Conservation (phyloP, 2,888 invertebrate genomes). For the Apodemia zela region DNA sequence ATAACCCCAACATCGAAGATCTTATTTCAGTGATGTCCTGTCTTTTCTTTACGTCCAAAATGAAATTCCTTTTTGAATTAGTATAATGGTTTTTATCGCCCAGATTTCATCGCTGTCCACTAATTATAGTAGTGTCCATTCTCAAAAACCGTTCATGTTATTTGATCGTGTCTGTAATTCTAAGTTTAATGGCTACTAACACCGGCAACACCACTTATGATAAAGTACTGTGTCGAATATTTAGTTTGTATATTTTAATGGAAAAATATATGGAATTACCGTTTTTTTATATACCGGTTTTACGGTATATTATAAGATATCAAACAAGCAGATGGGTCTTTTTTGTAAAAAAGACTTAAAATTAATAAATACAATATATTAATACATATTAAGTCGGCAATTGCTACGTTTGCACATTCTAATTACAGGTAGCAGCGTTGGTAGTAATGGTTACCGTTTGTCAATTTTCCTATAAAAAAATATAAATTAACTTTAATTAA, state of each 20-base stretch:
- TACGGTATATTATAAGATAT: too few species aligned
- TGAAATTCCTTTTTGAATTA: slow-evolving; percentile 48
- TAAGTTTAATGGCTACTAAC: slow-evolving; percentile 33
- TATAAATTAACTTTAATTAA: too few species aligned
- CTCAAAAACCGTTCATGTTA: slow-evolving; percentile 40
- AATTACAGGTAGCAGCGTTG: too few species aligned
- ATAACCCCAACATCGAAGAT: slow-evolving; percentile 37
- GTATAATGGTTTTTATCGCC: slow-evolving; percentile 45
- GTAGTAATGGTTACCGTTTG: too few species aligned
- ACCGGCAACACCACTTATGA: slow-evolving; percentile 34
- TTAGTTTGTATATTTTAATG: slow-evolving; percentile 4
- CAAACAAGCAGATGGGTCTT: too few species aligned
- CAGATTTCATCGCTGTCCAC: slow-evolving; percentile 46
- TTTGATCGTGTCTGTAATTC: slow-evolving; percentile 41
- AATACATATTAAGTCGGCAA: too few species aligned
- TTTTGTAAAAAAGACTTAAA: too few species aligned
- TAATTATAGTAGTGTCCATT: slow-evolving; percentile 49
- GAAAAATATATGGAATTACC: too few species aligned
- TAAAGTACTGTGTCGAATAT: slow-evolving; percentile 24
- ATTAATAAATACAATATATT: too few species aligned
- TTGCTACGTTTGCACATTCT: too few species aligned
- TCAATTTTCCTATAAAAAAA: too few species aligned
- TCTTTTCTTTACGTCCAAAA: slow-evolving; percentile 41
- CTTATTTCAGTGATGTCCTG: slow-evolving; percentile 41
- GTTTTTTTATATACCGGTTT: too few species aligned